A percentile compares a stretch with the other conserved stretches of the same genome.
phyloP scores from a whole-genome alignment of 2,797 vertebrate species.

The Todus mexicanus region DNA sequence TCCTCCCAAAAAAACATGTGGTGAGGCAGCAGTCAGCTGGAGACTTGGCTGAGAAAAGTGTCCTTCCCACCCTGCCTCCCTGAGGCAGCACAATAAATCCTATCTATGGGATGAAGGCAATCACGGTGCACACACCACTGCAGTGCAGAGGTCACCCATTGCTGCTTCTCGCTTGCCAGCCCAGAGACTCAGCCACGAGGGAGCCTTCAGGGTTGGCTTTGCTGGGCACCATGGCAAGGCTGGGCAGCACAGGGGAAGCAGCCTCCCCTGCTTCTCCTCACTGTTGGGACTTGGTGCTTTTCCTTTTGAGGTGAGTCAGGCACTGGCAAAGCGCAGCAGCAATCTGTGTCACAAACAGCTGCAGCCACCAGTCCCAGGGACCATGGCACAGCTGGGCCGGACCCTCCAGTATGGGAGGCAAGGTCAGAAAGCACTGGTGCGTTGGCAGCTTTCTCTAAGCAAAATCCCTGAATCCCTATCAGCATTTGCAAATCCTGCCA shows the following conservation, averaged over 20 bases:
- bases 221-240: too few relatives aligned
- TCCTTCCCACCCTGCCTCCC: neutral
- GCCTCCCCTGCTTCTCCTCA: neutral
- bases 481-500: neutral
- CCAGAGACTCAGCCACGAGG: fast-evolving
- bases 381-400: neutral
- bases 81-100: neutral
- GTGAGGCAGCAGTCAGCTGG: neutral
- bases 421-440: neutral
- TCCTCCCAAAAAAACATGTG: neutral
- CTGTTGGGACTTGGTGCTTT: neutral
- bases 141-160: fast-evolving
- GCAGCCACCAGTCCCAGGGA: fast-evolving
- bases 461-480: neutral
- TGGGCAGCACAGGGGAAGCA: neutral
- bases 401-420: fast-evolving
- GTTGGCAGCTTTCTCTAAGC: neutral
- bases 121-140: fast-evolving
- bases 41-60: neutral
- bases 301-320: fast-evolving
- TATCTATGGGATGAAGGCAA: fast-evolving
- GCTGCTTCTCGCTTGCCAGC: fast-evolving
- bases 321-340: neutral
- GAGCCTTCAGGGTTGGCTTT: too few relatives aligned
- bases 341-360: fast-evolving